Conservation (phyloP, 2,113 vertebrate species). For the Oncorhynchus masou region DNA sequence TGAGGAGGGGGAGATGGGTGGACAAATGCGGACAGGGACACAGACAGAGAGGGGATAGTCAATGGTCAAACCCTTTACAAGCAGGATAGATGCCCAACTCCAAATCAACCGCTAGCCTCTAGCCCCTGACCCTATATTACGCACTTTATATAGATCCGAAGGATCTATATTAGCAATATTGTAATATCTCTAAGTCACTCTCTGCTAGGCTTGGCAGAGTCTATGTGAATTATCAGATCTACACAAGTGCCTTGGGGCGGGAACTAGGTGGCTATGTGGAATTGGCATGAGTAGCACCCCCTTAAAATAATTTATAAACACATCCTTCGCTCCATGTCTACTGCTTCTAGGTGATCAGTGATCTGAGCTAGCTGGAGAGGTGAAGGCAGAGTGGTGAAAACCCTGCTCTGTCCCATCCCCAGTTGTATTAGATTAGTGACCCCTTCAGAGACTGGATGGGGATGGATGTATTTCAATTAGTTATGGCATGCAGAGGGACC, state of each 20-base stretch:
- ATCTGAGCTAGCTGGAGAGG: constrained; percentile 39
- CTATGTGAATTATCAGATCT: too few relatives aligned
- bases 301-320: neutral
- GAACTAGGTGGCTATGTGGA: too few relatives aligned
- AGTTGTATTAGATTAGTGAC: constrained; percentile 23
- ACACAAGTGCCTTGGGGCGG: too few relatives aligned
- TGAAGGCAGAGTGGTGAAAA: constrained; percentile 19
- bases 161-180: too few relatives aligned
- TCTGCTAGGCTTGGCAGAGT: too few relatives aligned
- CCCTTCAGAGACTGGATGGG: constrained; percentile 28
- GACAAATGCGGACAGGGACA: neutral
- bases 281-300: too few relatives aligned
- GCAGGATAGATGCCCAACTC: neutral
- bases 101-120: neutral
- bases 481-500: constrained; percentile 32
- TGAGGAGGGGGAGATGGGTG: neutral
- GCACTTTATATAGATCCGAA: too few relatives aligned
- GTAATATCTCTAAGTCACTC: too few relatives aligned
- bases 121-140: neutral
- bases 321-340: constrained; percentile 27
- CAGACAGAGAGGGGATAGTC: neutral
- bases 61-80: neutral
- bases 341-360: constrained; percentile 35
- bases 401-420: constrained; percentile 23
- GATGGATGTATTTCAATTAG: constrained; percentile 29